Evolutionary conservation across 2,888 invertebrate genomes (phyloP).

Genomic region (Chymomyza amoena): DNA sequence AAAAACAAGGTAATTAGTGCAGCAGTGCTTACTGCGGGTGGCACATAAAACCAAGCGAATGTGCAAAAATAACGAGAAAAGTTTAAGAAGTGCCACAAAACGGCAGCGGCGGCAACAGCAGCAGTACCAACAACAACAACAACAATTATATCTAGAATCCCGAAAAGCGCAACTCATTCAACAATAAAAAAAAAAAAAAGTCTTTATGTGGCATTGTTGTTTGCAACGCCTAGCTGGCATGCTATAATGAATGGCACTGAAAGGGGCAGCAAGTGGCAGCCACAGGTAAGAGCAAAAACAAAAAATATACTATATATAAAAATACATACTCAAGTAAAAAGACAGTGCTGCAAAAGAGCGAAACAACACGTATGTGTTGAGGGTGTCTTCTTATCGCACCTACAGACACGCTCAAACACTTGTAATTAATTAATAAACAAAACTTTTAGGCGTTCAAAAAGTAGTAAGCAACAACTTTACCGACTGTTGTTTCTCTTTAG

Average conservation of each 20-base stretch:
- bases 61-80: constrained; percentile 72
- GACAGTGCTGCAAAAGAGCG: not conserved
- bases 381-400: constrained; percentile 1
- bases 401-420: constrained; percentile 27
- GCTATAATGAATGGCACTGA: constrained; percentile 61
- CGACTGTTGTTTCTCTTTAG: not conserved
- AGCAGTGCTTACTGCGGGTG: constrained; percentile 36
- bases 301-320: not conserved
- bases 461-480: not conserved
- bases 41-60: constrained; percentile 71
- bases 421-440: constrained; percentile 70
- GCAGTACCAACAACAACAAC: not conserved
- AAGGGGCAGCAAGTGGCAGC: not conserved
- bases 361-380: not conserved
- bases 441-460: constrained; percentile 46
- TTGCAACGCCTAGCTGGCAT: constrained; percentile 51
- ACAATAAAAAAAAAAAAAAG: not conserved
- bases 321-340: not conserved
- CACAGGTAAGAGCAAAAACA: not conserved
- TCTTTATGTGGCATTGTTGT: constrained; percentile 62
- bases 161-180: not conserved
- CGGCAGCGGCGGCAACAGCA: too few species aligned
- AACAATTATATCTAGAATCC: not conserved
- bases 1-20: constrained; percentile 75
- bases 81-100: constrained; percentile 56